Percentiles rank a stretch among this genome's conserved stretches.
phyloP scores from a whole-genome alignment of 2,888 invertebrate genomes.

The Catocala sponsa region DNA sequence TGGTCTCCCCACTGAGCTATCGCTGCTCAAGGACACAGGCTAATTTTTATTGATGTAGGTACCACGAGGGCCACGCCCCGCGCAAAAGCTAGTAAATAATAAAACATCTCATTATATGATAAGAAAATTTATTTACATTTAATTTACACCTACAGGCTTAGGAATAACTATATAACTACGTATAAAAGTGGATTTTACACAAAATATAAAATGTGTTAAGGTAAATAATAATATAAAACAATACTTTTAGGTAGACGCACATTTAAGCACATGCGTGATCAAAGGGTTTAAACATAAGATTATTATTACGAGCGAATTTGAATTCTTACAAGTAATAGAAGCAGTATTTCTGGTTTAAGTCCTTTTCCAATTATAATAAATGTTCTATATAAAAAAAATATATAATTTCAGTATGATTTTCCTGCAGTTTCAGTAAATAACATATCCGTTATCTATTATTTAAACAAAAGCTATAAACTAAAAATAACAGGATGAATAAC shows the following conservation, averaged over 20 bases:
- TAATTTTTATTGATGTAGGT: no score
- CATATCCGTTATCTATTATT: no score
- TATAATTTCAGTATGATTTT: no score
- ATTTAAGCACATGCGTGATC: constrained; percentile 4
- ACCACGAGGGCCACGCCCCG: no score
- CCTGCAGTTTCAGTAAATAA: no score
- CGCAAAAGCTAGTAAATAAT: no score
- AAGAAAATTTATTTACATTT: constrained; percentile 66
- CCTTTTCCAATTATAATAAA: no score
- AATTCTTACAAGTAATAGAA: background rate
- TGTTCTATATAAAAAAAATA: no score
- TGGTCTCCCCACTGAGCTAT: no score
- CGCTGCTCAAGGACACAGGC: no score
- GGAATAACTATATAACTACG: constrained; percentile 41
- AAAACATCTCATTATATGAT: constrained; percentile 53
- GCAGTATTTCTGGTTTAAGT: background rate
- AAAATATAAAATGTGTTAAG: constrained; percentile 38
- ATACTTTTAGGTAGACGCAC: constrained; percentile 30
- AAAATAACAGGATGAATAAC: no score
- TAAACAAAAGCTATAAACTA: no score
- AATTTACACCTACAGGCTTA: constrained; percentile 63
- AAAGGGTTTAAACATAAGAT: background rate
- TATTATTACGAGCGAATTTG: background rate
- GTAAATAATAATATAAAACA: constrained; percentile 20
- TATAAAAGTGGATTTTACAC: constrained; percentile 49